Base-by-base conservation (phyloP, 2,113 vertebrate species). In the Delphinus delphis region DNA sequence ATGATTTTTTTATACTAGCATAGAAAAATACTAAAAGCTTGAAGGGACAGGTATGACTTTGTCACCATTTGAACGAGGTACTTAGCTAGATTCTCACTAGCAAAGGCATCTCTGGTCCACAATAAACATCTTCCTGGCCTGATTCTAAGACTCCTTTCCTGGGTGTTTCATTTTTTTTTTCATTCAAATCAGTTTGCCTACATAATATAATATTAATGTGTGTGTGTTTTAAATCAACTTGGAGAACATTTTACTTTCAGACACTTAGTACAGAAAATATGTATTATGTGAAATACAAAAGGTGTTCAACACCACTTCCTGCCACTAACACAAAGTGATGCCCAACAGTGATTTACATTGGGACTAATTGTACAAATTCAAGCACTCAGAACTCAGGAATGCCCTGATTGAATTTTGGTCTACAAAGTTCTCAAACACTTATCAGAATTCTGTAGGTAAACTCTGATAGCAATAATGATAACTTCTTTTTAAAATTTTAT, bases 31-130 rank as follows among this genome's bases (percentile, higher is more conserved):
- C 44, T 47, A 3, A 63, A 44, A 80, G 36, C 17, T 20, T 18
- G 41, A 47, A 73, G 62, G 65, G 21, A 36, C n/a, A 70, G 62
- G 20, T 47, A 53, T 36, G 23, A 47, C 58, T 50, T 67, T 79
- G 41, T 14, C 17, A 44, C 28, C 41, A 55, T 44, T 63, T 33
- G 14, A 25, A 85, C 31, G 74, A 62, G 21, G 18, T 73, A 26
- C 50, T 60, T 41, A 55, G 26, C 36, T 13, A n/a, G 25, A 14
- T 33, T 62, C 14, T n/a, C n/a, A 18, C 33, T 5, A 84, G 33
- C 28, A 23, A 44, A 38, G 31, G 1, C 3, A 47, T 58, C 8
- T 44, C 1, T 10, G 8, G 4, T 18, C 10, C 7, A 25, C 23
- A 31, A 25, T 4, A 36, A 77, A 58, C 20, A 84, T 21, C 12